These are phyloP conservation scores for Labeo calbasu DNA, from an alignment of 2,797 vertebrate species.

Conservation along the genomic window DNA sequence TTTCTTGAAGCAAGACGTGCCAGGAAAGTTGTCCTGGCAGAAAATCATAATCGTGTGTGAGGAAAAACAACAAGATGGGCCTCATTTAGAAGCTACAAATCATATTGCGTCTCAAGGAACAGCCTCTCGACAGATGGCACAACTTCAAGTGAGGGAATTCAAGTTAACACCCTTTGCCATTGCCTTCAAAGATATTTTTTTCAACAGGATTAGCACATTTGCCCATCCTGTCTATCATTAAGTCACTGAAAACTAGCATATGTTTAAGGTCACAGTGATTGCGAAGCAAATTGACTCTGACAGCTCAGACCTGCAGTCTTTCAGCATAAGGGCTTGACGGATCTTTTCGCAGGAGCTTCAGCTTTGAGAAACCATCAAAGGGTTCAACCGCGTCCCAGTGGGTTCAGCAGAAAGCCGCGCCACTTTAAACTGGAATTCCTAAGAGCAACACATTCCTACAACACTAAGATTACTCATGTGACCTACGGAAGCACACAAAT, in stretches of 20 bases:
- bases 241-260: background rate
- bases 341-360: background rate
- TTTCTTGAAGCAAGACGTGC: conserved; percentile 5
- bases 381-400: background rate
- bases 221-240: conserved; percentile 10
- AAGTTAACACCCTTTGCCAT: conserved; percentile 1
- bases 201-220: conserved; percentile 13
- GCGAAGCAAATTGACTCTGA: conserved; percentile 9
- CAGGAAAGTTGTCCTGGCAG: conserved; percentile 1
- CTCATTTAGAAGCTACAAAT: conserved; percentile 1
- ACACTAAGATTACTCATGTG: background rate
- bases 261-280: background rate
- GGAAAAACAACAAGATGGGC: background rate
- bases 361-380: conserved; percentile 37
- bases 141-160: conserved; percentile 4
- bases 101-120: background rate
- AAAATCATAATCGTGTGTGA: background rate
- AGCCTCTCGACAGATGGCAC: background rate
- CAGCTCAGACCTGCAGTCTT: background rate
- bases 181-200: background rate
- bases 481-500: background rate
- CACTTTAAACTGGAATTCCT: conserved; percentile 27
- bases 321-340: background rate
- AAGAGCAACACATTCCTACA: conserved; percentile 20
- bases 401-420: background rate